Conservation (phyloP, 1,140 invertebrate species). For the Calycopis cecrops region DNA sequence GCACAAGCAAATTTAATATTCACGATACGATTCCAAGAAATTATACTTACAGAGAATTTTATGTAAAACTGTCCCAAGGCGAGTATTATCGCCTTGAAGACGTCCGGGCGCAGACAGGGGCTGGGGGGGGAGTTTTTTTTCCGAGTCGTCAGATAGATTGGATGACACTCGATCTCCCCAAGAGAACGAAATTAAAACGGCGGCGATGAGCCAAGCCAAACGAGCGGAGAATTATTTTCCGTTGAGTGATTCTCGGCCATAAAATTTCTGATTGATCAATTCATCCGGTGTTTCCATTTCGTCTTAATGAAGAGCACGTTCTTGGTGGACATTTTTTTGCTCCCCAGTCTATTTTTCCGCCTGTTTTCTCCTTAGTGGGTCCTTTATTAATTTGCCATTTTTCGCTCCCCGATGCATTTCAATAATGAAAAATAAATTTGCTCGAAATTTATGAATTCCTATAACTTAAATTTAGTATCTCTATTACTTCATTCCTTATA, state of each 20-base stretch:
- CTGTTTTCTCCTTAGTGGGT: conserved; percentile 60
- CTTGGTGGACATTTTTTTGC: conserved; percentile 47
- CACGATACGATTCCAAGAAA: conserved; percentile 12
- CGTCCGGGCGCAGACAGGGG: conserved; percentile 32
- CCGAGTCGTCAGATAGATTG: conserved; percentile 66
- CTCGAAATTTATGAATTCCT: conserved; percentile 23
- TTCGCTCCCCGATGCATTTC: conserved; percentile 33
- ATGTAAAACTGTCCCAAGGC: conserved; percentile 42
- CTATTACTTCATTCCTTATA: too few relatives aligned
- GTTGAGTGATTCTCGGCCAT: conserved; percentile 70
- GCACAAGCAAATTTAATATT: conserved; percentile 1
- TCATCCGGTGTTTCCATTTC: conserved; percentile 65
- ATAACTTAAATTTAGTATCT: too few relatives aligned
- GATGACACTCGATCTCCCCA: conserved; percentile 70
- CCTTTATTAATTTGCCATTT: conserved; percentile 55
- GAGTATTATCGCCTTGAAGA: conserved; percentile 50
- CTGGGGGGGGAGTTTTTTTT: conserved; percentile 48
- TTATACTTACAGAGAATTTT: conserved; percentile 13
- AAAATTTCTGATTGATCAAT: conserved; percentile 74
- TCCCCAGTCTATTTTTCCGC: conserved; percentile 58
- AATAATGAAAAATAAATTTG: conserved; percentile 49
- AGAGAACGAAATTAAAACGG: conserved; percentile 70
- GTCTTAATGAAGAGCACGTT: conserved; percentile 65
- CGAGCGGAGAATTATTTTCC: conserved; percentile 68
- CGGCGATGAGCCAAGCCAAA: conserved; percentile 65